Evolutionary conservation across 2,888 invertebrate genomes (phyloP), one percentile per base, ranked within the genome.

Genomic region (Camponotus fellah): DNA sequence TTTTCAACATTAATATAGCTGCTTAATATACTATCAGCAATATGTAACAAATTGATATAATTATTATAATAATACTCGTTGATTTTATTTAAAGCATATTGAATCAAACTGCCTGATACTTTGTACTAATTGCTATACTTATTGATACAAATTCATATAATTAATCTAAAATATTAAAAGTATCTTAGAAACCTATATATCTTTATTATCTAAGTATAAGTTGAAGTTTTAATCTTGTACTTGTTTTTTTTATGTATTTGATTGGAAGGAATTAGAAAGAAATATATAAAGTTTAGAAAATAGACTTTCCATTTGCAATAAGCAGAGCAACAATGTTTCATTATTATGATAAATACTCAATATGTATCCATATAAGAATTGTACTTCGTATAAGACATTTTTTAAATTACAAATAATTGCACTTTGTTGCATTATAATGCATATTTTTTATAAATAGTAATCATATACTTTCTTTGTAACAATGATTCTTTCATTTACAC

Each of bases 131-230:
- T 43, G 8, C n/a, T n/a, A 43, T 46, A 21, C 43, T 62, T 62
- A 62, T 74, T 37, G 9, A 60, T 0, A 62, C 21, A 71, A 72
- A 72, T 60, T 65, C 12, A 53, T 53, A 34, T 60, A 26, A 46
- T 17, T 14, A 26, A 80, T 43, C 10, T 80, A 58, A 26, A 49
- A 6, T 62, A 72, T 8, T 74, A 74, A 74, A 60, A 60, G n/a
- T 40, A 40, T 72, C 14, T 58, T 74, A 72, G 26, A 49, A 62
- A 71, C 17, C 12, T 72, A 26, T 3, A 72, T 17, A 64, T n/a
- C 77, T 56, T 65, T 82, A 69, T 79, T 37, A 66, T 68, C 12
- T 82, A 81, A 12, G 14, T 53, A 40, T 81, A 8, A 81, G 72
- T 32, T 60, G 32, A 62, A 62, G 32, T 72, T 62, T 26, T 49